Conservation (phyloP, 2,113 vertebrate species). For the Hippoglossus stenolepis region DNA sequence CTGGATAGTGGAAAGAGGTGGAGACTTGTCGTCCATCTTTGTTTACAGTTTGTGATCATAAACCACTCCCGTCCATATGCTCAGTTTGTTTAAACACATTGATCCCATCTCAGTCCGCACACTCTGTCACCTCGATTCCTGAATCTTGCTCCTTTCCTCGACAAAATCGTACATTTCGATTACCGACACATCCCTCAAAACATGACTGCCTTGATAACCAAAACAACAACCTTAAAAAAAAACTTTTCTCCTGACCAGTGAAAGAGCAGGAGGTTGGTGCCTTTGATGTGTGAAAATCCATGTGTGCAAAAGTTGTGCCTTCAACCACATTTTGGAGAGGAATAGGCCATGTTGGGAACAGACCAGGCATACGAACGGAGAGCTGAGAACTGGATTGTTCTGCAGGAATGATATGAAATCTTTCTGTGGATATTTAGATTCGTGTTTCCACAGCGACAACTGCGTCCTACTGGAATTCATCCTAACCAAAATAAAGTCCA, state of each 20-base stretch:
- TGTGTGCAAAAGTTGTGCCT: not conserved
- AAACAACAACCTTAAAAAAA: not conserved
- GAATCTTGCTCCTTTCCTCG: not conserved
- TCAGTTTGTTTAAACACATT: too few species aligned
- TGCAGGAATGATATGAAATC: constrained; percentile 9
- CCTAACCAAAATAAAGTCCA: constrained; percentile 24
- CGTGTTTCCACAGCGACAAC: constrained; percentile 28
- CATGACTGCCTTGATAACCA: not conserved
- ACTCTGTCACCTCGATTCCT: too few species aligned
- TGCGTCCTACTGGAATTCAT: constrained; percentile 34
- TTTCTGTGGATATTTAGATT: constrained; percentile 14
- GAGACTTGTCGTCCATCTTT: too few species aligned
- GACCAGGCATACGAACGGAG: not conserved
- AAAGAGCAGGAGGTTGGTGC: not conserved
- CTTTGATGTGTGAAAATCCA: not conserved
- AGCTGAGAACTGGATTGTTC: not conserved
- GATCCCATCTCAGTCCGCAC: too few species aligned
- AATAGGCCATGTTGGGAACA: constrained; percentile 10
- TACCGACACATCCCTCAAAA: not conserved
- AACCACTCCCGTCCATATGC: too few species aligned
- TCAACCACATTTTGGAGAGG: constrained; percentile 1
- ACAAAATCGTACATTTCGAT: not conserved
- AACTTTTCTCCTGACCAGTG: not conserved
- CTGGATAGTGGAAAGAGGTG: too few species aligned
- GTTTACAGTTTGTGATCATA: too few species aligned